Conservation (phyloP, 2,888 invertebrate species). For the Matsumyia berberina region DNA sequence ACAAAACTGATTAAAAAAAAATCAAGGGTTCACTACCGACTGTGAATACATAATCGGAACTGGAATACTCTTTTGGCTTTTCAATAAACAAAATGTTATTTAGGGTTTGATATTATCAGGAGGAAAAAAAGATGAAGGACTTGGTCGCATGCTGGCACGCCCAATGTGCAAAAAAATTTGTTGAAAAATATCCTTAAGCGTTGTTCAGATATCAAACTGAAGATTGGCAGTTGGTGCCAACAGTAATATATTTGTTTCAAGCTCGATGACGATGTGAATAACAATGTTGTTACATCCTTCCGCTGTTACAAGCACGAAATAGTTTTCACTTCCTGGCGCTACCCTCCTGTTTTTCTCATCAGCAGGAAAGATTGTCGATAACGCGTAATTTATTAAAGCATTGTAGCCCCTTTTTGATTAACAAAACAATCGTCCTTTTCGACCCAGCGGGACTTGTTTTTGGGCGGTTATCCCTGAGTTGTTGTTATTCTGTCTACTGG, state of each 20-base stretch:
- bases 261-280: conserved; percentile 39
- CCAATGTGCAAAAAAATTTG: conserved; percentile 29
- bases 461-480: conserved; percentile 8
- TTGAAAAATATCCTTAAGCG: conserved; percentile 36
- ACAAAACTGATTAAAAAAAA: conserved; percentile 16
- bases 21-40: conserved; percentile 45
- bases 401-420: conserved; percentile 33
- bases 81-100: conserved; percentile 28
- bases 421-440: conserved; percentile 28
- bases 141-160: conserved; percentile 49
- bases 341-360: conserved; percentile 34
- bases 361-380: conserved; percentile 57
- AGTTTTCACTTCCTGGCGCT: conserved; percentile 48
- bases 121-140: conserved; percentile 21
- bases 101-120: conserved; percentile 31
- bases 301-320: conserved; percentile 48
- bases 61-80: conserved; percentile 32
- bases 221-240: conserved; percentile 43
- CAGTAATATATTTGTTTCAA: conserved; percentile 45
- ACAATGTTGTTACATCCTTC: conserved; percentile 61
- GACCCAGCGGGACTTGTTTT: conserved; percentile 50
- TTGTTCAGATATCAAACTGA: conserved; percentile 14
- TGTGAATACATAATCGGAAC: conserved; percentile 36
- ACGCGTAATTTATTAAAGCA: conserved; percentile 57
- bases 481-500: conserved; percentile 27